These are phyloP conservation scores for Cyanoliseus patagonus DNA, from an alignment of 2,113 vertebrate genomes.

Conservation along the genomic window DNA sequence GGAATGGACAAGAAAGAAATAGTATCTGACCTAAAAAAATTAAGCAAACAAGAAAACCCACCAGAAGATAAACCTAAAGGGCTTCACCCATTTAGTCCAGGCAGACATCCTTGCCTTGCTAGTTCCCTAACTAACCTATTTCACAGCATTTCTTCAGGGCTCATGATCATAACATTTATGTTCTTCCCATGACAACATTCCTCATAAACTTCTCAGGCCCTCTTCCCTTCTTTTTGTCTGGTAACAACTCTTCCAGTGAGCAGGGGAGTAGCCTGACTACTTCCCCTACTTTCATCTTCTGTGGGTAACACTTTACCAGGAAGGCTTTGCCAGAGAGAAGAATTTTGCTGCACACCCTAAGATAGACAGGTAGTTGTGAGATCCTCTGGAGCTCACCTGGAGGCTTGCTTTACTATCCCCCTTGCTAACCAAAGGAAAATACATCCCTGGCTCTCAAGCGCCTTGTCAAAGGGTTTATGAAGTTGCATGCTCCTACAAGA, in stretches of 20 bases:
- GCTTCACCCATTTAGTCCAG: background rate
- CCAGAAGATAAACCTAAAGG: background rate
- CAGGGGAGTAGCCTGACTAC: background rate
- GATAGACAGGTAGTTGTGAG: background rate
- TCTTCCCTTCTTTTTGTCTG: background rate
- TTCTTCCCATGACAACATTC: constrained; percentile 8
- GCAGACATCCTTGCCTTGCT: background rate
- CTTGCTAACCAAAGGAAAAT: background rate
- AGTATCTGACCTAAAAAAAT: background rate
- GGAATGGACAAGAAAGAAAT: background rate
- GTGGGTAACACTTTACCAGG: background rate
- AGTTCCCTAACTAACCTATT: background rate
- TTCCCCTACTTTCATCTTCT: background rate
- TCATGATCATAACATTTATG: background rate
- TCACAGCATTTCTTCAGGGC: background rate
- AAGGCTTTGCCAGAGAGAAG: background rate
- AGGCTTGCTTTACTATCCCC: background rate
- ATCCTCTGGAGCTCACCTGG: background rate
- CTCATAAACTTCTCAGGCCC: background rate
- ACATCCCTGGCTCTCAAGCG: background rate
- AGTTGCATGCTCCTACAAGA: background rate
- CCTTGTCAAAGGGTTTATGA: background rate
- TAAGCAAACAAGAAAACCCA: background rate
- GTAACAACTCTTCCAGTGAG: background rate
- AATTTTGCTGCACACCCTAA: background rate